Evolutionary conservation across 2,888 invertebrate genomes (phyloP).

Genomic region (Lochmaea capreae): DNA sequence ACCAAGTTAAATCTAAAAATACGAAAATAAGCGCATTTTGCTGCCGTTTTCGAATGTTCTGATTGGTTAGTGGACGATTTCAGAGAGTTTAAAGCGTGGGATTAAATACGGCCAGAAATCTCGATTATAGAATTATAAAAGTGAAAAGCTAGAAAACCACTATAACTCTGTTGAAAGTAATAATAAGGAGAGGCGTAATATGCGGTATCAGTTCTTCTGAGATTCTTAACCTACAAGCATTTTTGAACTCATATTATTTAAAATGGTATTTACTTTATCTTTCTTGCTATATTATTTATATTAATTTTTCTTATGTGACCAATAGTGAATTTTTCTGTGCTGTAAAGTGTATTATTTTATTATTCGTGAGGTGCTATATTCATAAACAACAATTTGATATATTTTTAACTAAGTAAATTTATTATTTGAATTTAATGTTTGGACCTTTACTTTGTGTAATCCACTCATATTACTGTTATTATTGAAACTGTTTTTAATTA

Average conservation of each 20-base stretch:
- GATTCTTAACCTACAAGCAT: slow-evolving; percentile 33
- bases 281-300: neutral
- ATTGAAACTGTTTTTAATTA: too few relatives aligned
- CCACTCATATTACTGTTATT: too few relatives aligned
- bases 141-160: slow-evolving; percentile 60
- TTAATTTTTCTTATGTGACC: slow-evolving; percentile 14
- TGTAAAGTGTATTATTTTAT: slow-evolving; percentile 13
- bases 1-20: slow-evolving; percentile 46
- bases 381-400: neutral
- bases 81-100: slow-evolving; percentile 49
- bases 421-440: neutral
- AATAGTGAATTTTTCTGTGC: neutral
- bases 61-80: slow-evolving; percentile 46
- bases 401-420: too few relatives aligned
- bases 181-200: slow-evolving; percentile 47
- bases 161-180: slow-evolving; percentile 57
- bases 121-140: slow-evolving; percentile 55
- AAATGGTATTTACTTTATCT: slow-evolving; percentile 37
- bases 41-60: slow-evolving; percentile 53
- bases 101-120: slow-evolving; percentile 53
- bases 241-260: slow-evolving; percentile 22
- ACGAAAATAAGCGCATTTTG: slow-evolving; percentile 58
- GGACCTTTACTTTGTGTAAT: too few relatives aligned
- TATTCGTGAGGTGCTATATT: neutral
- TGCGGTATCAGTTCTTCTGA: slow-evolving; percentile 44